Conservation (phyloP, 2,113 vertebrate species). For the Ammodramus savannarum region DNA sequence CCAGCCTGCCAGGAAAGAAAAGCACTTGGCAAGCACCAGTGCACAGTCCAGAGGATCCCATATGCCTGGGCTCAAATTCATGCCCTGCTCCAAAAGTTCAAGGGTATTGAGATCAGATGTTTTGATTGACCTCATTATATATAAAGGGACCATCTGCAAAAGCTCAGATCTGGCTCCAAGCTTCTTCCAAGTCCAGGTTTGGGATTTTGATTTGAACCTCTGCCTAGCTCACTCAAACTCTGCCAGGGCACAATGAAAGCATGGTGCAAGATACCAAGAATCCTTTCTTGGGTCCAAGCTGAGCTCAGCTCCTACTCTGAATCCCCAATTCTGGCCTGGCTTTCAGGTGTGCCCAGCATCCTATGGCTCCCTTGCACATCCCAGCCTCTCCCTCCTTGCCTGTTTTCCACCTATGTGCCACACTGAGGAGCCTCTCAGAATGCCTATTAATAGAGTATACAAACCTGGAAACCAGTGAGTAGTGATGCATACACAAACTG, state of each 20-base stretch:
- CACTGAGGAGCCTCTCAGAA: not conserved
- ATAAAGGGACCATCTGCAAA: slow-evolving; percentile 33
- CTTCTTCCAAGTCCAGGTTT: not conserved
- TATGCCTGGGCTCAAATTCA: slow-evolving; percentile 7
- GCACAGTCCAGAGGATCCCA: not conserved
- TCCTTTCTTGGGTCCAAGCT: not conserved
- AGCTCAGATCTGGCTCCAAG: slow-evolving; percentile 42
- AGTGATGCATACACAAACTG: not conserved
- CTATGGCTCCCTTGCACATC: not conserved
- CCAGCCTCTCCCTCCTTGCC: not conserved
- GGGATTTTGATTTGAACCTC: slow-evolving; percentile 28
- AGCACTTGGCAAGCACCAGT: not conserved
- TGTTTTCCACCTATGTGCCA: not conserved
- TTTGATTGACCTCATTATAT: slow-evolving; percentile 51
- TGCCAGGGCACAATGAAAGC: slow-evolving; percentile 25
- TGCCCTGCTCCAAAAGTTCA: slow-evolving; percentile 21
- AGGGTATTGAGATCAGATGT: slow-evolving; percentile 45
- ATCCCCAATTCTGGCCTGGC: not conserved
- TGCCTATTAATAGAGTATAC: not conserved
- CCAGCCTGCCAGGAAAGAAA: slow-evolving; percentile 20
- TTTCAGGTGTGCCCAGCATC: not conserved
- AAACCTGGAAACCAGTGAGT: not conserved
- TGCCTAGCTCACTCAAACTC: not conserved
- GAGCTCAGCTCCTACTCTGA: not conserved
- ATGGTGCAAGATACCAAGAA: not conserved